Conservation (phyloP, 2,888 invertebrate genomes). For the Aphidius colemani region DNA sequence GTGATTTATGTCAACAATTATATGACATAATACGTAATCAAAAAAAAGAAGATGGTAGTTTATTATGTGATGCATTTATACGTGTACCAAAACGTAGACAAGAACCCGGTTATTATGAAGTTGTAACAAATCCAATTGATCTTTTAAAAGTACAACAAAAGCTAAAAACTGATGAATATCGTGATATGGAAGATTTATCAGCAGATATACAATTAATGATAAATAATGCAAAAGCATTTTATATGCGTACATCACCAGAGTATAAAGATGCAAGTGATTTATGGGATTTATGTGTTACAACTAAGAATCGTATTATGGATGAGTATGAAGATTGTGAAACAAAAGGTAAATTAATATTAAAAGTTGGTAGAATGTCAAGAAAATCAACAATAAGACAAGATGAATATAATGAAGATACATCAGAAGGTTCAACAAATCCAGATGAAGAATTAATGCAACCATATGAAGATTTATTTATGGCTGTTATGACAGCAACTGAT, state of each 20-base stretch:
- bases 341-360: conserved; percentile 64
- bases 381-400: conserved; percentile 60
- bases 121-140: conserved; percentile 94
- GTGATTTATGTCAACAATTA: conserved; percentile 86
- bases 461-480: conserved; percentile 89
- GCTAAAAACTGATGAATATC: conserved; percentile 95
- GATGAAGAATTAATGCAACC: conserved; percentile 75
- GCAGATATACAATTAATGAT: conserved; percentile 89
- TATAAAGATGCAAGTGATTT: conserved; percentile 88
- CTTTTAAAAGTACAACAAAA: conserved; percentile 94
- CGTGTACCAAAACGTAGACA: conserved; percentile 92
- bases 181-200: conserved; percentile 88
- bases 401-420: conserved; percentile 68
- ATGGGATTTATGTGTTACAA: conserved; percentile 79
- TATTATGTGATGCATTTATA: conserved; percentile 93
- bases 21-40: conserved; percentile 89
- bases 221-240: conserved; percentile 94
- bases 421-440: conserved; percentile 73
- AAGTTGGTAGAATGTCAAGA: conserved; percentile 62
- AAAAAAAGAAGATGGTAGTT: conserved; percentile 89
- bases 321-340: conserved; percentile 63
- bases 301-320: conserved; percentile 62
- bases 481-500: conserved; percentile 86
- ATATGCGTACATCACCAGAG: conserved; percentile 82
- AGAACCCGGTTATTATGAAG: conserved; percentile 89